Percentiles rank a stretch among this genome's conserved stretches.
Conservation (phyloP, 2,888 invertebrate genomes). For the Conomelus anceps region DNA sequence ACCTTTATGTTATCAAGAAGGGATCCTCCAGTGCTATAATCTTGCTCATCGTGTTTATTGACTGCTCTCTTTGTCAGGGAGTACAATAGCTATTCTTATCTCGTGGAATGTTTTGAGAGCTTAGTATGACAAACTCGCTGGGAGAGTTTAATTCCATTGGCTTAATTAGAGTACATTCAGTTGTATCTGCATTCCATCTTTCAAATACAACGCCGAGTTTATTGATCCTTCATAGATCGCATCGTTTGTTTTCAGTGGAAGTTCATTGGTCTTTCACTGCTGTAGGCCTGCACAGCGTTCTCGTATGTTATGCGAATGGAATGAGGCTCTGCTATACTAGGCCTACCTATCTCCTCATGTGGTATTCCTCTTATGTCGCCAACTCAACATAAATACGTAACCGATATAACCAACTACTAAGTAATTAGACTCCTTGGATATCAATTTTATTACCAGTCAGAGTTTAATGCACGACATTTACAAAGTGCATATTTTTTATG, state of each 20-base stretch:
- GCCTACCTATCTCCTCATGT: not conserved
- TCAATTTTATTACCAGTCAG: not conserved
- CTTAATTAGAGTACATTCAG: not conserved
- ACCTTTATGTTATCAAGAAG: not conserved
- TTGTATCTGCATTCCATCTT: not conserved
- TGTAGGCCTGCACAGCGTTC: not conserved
- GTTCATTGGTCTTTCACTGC: not conserved
- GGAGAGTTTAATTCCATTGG: not conserved
- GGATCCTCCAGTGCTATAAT: not conserved
- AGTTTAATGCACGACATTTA: too few relatives aligned
- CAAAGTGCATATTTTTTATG: not conserved
- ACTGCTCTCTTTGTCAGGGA: not conserved
- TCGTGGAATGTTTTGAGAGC: not conserved
- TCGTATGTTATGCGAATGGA: not conserved
- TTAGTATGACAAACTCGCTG: not conserved
- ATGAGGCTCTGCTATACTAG: not conserved
- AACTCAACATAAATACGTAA: not conserved
- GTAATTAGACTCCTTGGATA: not conserved
- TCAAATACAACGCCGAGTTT: not conserved
- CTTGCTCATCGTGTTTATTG: not conserved
- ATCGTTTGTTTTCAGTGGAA: not conserved
- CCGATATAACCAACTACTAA: not conserved
- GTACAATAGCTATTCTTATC: not conserved
- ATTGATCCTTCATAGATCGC: not conserved
- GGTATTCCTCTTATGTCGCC: not conserved